Conservation (phyloP, 1,140 invertebrate species). For the Procambarus virginalis region DNA sequence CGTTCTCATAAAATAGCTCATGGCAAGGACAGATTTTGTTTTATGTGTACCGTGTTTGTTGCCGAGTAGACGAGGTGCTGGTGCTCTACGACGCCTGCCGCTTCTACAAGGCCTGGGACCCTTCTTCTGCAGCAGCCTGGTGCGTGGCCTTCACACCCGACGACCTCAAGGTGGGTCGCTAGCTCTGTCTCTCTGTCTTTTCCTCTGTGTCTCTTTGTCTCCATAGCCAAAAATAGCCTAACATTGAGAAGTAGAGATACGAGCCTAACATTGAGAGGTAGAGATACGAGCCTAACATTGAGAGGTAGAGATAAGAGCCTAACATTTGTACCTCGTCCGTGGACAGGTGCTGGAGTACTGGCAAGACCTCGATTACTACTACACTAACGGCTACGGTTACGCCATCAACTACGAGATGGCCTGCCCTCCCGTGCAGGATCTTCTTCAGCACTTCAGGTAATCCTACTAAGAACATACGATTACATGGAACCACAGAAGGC, state of each 20-base stretch:
- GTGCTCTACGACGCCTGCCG: constrained; percentile 44
- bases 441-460: constrained; percentile 43
- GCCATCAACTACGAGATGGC: constrained; percentile 40
- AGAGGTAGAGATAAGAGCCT: too few species aligned
- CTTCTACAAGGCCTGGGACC: constrained; percentile 45
- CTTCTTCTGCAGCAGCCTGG: constrained; percentile 18
- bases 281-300: too few species aligned
- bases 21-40: too few species aligned
- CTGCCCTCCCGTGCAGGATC: constrained; percentile 40
- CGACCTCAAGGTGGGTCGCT: constrained; percentile 35
- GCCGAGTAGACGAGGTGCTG: background rate
- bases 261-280: background rate
- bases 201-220: too few species aligned
- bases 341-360: constrained; percentile 38
- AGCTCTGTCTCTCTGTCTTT: background rate
- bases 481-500: too few species aligned
- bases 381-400: constrained; percentile 27
- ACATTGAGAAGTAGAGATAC: too few species aligned
- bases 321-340: too few species aligned
- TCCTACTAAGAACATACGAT: background rate
- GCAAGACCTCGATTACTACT: constrained; percentile 38
- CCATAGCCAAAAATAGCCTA: too few species aligned
- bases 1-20: too few species aligned
- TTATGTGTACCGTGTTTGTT: background rate
- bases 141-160: constrained; percentile 39